phyloP scores from a whole-genome alignment of 2,888 invertebrate genomes.

The Rhingia campestris region DNA sequence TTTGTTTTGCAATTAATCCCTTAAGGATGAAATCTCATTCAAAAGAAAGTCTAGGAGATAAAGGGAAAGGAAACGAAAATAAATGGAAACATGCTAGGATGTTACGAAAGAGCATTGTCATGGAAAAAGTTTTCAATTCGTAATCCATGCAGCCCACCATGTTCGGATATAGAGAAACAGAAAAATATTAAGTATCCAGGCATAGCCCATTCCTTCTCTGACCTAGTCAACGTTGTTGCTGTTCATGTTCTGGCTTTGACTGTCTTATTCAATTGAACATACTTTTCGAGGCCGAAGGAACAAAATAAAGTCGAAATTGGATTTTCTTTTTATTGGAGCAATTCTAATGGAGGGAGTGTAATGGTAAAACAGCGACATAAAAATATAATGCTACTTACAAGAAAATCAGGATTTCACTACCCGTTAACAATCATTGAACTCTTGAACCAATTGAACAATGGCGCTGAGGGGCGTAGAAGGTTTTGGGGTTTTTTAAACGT shows the following conservation, averaged over 20 bases:
- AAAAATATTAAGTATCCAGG: conserved; percentile 30
- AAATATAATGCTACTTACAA: conserved; percentile 50
- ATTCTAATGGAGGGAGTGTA: not conserved
- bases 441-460: conserved; percentile 33
- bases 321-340: conserved; percentile 38
- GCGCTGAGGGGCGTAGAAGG: too few species aligned
- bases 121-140: conserved; percentile 43
- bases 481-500: too few species aligned
- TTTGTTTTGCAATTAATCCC: conserved; percentile 49
- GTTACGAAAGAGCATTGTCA: conserved; percentile 47
- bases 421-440: conserved; percentile 59
- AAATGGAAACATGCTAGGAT: conserved; percentile 32
- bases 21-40: conserved; percentile 34
- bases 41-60: conserved; percentile 21
- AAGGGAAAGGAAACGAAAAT: not conserved
- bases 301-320: conserved; percentile 44
- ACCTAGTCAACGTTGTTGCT: conserved; percentile 45
- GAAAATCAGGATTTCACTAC: conserved; percentile 24
- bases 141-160: conserved; percentile 32
- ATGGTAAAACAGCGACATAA: conserved; percentile 13
- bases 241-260: conserved; percentile 21
- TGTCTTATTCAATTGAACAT: conserved; percentile 57
- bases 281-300: conserved; percentile 16
- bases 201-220: conserved; percentile 9
- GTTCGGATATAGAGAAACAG: not conserved